Evolutionary conservation across 2,797 vertebrate species (phyloP).

Genomic region (Argya squamiceps): DNA sequence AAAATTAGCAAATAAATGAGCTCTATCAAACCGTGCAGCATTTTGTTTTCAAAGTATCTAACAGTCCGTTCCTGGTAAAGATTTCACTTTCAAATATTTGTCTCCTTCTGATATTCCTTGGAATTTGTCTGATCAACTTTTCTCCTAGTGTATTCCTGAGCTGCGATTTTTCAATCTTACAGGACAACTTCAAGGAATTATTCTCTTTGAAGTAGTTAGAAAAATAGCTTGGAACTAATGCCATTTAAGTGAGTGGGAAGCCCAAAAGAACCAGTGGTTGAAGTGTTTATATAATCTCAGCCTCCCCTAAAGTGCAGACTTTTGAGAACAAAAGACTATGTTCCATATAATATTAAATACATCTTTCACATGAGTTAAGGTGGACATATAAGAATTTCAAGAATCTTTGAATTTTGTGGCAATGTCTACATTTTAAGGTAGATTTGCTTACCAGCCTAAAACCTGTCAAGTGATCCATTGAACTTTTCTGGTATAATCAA

Average conservation of each 20-base stretch:
- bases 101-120: background rate
- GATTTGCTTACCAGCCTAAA: background rate
- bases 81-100: background rate
- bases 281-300: background rate
- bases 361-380: background rate
- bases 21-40: fast-evolving
- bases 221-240: background rate
- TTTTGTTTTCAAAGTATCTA: background rate
- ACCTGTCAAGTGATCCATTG: fast-evolving
- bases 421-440: background rate
- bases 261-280: background rate
- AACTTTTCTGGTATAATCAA: background rate
- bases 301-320: background rate
- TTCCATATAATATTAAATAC: background rate
- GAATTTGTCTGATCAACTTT: background rate
- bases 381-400: background rate
- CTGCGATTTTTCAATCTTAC: background rate
- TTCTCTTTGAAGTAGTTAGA: background rate
- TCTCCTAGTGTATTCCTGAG: background rate
- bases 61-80: background rate
- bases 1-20: background rate
- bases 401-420: background rate
- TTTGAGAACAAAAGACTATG: background rate
- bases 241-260: background rate
- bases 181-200: background rate